These are phyloP conservation scores for Periophthalmus modestus DNA, from an alignment of 2,113 vertebrate species.

Conservation along the genomic window DNA sequence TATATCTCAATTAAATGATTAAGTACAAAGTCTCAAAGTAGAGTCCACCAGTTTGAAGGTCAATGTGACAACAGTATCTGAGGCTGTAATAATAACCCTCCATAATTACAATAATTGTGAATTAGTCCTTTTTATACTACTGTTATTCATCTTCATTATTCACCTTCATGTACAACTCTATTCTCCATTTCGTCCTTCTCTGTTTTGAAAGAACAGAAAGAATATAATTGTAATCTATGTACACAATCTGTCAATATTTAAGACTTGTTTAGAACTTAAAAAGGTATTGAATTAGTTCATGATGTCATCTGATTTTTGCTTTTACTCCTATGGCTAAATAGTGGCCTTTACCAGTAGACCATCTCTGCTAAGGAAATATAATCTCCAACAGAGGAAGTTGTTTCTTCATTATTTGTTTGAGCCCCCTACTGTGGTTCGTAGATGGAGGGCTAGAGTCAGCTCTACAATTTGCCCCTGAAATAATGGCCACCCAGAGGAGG, in stretches of 20 bases:
- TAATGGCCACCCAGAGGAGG: conserved; percentile 15
- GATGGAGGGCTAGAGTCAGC: not conserved
- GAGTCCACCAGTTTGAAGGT: not conserved
- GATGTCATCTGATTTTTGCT: not conserved
- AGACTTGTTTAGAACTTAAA: not conserved
- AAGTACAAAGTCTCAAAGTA: not conserved
- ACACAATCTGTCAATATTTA: not conserved
- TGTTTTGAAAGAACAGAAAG: not conserved
- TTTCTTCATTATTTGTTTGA: not conserved
- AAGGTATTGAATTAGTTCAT: not conserved
- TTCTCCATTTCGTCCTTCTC: not conserved
- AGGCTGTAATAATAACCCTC: not conserved
- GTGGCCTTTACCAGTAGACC: not conserved
- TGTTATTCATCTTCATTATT: not conserved
- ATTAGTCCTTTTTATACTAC: not conserved
- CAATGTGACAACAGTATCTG: not conserved
- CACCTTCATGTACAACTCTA: not conserved
- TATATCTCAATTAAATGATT: not conserved
- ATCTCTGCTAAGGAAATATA: not conserved
- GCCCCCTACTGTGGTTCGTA: not conserved
- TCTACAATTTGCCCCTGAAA: not conserved
- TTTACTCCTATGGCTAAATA: not conserved
- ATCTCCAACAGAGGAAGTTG: not conserved
- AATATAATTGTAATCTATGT: not conserved
- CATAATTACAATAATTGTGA: not conserved